phyloP scores from a whole-genome alignment of 37 sponge, comb jelly and placozoan genomes.

The Bolinopsis microptera region DNA sequence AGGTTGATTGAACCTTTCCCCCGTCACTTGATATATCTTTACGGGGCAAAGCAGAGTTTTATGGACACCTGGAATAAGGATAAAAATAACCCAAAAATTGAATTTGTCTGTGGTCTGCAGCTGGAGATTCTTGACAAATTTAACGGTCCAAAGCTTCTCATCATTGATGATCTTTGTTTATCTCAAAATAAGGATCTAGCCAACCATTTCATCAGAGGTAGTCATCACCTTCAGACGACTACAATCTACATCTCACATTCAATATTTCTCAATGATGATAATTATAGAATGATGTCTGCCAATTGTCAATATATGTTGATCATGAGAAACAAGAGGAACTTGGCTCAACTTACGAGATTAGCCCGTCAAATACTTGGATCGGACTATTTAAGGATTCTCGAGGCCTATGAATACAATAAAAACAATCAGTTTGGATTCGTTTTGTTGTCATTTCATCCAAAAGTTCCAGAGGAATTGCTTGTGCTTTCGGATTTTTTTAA shows the following conservation, averaged over 20 bases:
- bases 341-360: slow-evolving; percentile 14
- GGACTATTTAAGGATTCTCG: background rate
- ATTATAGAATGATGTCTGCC: background rate
- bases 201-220: slow-evolving; percentile 24
- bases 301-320: slow-evolving; percentile 19
- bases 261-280: slow-evolving; percentile 16
- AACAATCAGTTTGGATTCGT: background rate
- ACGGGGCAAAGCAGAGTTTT: background rate
- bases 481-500: background rate
- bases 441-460: slow-evolving; percentile 20
- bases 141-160: background rate
- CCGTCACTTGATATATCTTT: background rate
- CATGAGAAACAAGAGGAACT: slow-evolving; percentile 28
- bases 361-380: slow-evolving; percentile 50
- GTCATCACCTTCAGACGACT: slow-evolving; percentile 10
- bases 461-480: slow-evolving; percentile 31
- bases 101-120: background rate
- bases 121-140: background rate
- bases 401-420: slow-evolving; percentile 39
- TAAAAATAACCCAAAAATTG: background rate
- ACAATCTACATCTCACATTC: background rate
- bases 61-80: slow-evolving; percentile 51
- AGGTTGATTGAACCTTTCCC: background rate
- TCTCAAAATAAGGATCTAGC: slow-evolving; percentile 18
- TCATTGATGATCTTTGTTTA: slow-evolving; percentile 3